Conservation (phyloP, 2,888 invertebrate species). For the Phyllotreta cruciferae region DNA sequence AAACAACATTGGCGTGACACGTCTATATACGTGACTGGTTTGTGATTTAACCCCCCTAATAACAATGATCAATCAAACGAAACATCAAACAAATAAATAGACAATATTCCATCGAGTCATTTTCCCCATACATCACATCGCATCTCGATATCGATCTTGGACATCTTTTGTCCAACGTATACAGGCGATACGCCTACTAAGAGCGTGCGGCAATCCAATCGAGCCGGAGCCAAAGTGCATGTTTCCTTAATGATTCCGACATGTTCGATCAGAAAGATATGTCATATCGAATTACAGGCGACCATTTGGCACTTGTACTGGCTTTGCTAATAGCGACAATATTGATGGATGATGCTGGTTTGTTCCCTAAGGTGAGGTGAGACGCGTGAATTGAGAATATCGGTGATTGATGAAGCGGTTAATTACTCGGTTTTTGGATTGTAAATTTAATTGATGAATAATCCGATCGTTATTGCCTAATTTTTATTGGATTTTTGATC, state of each 20-base stretch:
- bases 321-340: conserved; percentile 27
- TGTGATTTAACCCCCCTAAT: no score
- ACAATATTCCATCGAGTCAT: background rate
- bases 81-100: background rate
- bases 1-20: no score
- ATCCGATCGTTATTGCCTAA: no score
- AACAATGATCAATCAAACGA: no score
- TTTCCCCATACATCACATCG: conserved; percentile 2
- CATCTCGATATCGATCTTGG: conserved; percentile 15
- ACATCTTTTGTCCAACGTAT: background rate
- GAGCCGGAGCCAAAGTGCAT: conserved; percentile 24
- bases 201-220: conserved; percentile 22
- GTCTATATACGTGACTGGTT: no score
- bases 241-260: conserved; percentile 42
- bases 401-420: conserved; percentile 24
- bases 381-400: conserved; percentile 6
- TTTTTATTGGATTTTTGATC: no score
- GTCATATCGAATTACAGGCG: conserved; percentile 54
- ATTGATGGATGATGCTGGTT: conserved; percentile 24
- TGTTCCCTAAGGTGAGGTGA: conserved; percentile 16
- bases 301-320: conserved; percentile 34
- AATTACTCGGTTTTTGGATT: conserved; percentile 7
- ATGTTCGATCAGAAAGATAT: conserved; percentile 54
- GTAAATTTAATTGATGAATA: no score
- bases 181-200: conserved; percentile 12